Percentiles rank a stretch among this genome's conserved stretches.
Conservation (phyloP, 1,140 invertebrate species). For the Cydia pomonella region DNA sequence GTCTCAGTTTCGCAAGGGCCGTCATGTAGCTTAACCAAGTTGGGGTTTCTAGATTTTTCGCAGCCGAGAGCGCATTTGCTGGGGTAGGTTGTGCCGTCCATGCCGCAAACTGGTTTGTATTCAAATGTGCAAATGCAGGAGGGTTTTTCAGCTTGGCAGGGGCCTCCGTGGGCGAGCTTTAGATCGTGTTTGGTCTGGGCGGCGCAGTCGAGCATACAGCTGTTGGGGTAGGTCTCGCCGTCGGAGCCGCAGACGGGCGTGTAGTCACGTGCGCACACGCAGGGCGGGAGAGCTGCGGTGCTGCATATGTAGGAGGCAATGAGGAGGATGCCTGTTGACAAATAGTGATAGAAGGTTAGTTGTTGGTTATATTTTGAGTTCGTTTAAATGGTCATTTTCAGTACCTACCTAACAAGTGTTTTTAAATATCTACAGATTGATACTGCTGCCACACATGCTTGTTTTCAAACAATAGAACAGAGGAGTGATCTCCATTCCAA, state of each 20-base stretch:
- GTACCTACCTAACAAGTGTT: background rate
- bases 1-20: constrained; percentile 34
- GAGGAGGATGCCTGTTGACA: background rate
- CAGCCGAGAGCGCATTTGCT: constrained; percentile 39
- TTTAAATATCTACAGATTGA: background rate
- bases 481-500: too few species aligned
- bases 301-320: constrained; percentile 40
- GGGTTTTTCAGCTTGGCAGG: constrained; percentile 23
- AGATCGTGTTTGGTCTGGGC: constrained; percentile 19
- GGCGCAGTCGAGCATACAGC: constrained; percentile 74
- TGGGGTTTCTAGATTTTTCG: background rate
- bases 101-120: constrained; percentile 54
- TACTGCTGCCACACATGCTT: too few species aligned
- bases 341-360: background rate
- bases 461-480: too few species aligned
- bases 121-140: constrained; percentile 45
- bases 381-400: too few species aligned
- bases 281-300: constrained; percentile 44
- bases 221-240: constrained; percentile 76
- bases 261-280: constrained; percentile 67
- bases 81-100: constrained; percentile 45
- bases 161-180: constrained; percentile 9
- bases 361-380: too few species aligned
- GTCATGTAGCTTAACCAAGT: background rate
- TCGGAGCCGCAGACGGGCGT: constrained; percentile 80